Conservation (phyloP, 1,140 invertebrate species). For the Eumeta japonica region DNA sequence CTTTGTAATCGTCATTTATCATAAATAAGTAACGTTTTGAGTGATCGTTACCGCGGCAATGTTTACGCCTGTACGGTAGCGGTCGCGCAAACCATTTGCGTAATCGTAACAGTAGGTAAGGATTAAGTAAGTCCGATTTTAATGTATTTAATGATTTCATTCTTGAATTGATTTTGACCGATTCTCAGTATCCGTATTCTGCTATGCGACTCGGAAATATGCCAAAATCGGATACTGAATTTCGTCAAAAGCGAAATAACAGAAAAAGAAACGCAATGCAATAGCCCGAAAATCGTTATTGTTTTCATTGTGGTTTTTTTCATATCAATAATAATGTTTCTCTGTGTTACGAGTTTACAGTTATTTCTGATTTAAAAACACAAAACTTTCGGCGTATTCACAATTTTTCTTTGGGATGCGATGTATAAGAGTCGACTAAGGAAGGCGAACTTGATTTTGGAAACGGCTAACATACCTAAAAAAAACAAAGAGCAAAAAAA, state of each 20-base stretch:
- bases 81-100: conserved; percentile 11
- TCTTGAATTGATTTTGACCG: conserved; percentile 27
- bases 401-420: conserved; percentile 35
- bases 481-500: conserved; percentile 18
- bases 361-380: conserved; percentile 33
- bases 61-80: background rate
- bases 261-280: conserved; percentile 41
- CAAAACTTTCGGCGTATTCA: conserved; percentile 48
- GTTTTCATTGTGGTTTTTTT: conserved; percentile 38
- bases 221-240: background rate
- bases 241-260: background rate
- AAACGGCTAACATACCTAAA: conserved; percentile 34
- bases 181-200: background rate
- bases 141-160: conserved; percentile 53
- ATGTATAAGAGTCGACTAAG: conserved; percentile 9
- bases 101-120: conserved; percentile 54
- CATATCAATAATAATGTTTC: conserved; percentile 19
- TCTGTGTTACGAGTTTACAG: conserved; percentile 1
- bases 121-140: conserved; percentile 50
- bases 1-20: conserved; percentile 41
- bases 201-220: background rate
- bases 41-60: too few relatives aligned
- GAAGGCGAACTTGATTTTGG: conserved; percentile 20
- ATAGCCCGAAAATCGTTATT: conserved; percentile 56
- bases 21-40: conserved; percentile 39